Percentiles rank a stretch among this genome's conserved stretches.
These are phyloP conservation scores for Xiphydria camelus DNA, from an alignment of 2,888 invertebrate genomes.

Conservation along the genomic window DNA sequence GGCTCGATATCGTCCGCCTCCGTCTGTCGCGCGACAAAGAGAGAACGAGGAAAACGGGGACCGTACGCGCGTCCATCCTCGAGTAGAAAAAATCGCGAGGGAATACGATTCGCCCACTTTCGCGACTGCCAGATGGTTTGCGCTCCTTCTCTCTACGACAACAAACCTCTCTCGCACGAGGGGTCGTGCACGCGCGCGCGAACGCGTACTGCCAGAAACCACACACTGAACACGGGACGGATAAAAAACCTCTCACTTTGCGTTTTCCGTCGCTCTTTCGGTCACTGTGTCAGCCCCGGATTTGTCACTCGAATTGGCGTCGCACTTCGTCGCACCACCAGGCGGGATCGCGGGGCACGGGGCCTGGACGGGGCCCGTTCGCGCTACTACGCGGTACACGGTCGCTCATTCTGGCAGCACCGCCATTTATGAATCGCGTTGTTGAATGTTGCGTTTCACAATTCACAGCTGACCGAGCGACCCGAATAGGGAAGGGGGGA, in stretches of 20 bases:
- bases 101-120: too few species aligned
- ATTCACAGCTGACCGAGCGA: conserved; percentile 18
- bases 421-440: conserved; percentile 43
- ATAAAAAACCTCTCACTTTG: neutral
- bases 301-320: conserved; percentile 2
- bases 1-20: too few species aligned
- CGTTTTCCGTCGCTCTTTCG: conserved; percentile 3
- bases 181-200: neutral
- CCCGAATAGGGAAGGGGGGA: too few species aligned
- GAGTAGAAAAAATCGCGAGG: neutral
- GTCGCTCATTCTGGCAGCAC: conserved; percentile 40
- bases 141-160: too few species aligned
- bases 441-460: conserved; percentile 17
- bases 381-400: conserved; percentile 37
- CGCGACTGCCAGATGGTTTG: too few species aligned
- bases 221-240: conserved; percentile 1
- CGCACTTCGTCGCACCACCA: conserved; percentile 22
- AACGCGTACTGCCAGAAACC: conserved; percentile 1
- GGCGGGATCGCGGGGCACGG: conserved; percentile 38
- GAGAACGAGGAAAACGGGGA: neutral
- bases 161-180: neutral
- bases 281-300: neutral
- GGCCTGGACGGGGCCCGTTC: conserved; percentile 42
- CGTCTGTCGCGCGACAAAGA: neutral
- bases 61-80: neutral